Conservation (phyloP, 2,113 vertebrate genomes). For the Strix aluco region DNA sequence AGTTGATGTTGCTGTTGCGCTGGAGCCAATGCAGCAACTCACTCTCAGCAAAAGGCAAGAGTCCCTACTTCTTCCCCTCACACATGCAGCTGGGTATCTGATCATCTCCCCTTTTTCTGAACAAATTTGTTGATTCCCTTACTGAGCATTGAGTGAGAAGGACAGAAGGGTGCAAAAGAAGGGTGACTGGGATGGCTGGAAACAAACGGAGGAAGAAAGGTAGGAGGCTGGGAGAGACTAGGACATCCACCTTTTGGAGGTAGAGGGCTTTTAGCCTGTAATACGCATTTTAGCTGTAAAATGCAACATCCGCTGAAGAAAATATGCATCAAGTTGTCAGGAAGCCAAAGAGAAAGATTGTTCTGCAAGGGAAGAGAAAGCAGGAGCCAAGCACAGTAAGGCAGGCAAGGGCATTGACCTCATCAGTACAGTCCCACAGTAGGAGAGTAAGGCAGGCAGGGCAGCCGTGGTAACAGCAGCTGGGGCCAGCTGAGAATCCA, state of each 20-base stretch:
- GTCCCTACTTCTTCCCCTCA: not conserved
- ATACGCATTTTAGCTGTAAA: not conserved
- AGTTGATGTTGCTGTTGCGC: not conserved
- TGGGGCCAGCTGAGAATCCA: not conserved
- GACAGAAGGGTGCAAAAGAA: not conserved
- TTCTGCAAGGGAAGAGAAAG: not conserved
- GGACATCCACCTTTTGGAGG: not conserved
- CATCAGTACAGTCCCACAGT: not conserved
- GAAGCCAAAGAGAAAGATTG: not conserved
- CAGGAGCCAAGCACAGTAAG: not conserved
- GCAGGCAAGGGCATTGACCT: not conserved
- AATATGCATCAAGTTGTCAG: not conserved
- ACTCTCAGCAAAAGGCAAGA: not conserved
- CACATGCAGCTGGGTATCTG: not conserved
- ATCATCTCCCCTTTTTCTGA: not conserved
- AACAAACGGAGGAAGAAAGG: not conserved
- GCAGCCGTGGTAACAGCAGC: not conserved
- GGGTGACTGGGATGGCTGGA: not conserved
- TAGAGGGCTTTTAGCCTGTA: not conserved
- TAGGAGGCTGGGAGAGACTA: not conserved
- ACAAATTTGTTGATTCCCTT: not conserved
- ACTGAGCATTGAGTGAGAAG: not conserved
- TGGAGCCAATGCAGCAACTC: not conserved
- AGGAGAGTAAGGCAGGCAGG: not conserved
- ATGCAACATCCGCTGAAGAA: not conserved